These are phyloP conservation scores for Lacerta viridis DNA, from an alignment of 2,797 vertebrate species.

Conservation along the genomic window DNA sequence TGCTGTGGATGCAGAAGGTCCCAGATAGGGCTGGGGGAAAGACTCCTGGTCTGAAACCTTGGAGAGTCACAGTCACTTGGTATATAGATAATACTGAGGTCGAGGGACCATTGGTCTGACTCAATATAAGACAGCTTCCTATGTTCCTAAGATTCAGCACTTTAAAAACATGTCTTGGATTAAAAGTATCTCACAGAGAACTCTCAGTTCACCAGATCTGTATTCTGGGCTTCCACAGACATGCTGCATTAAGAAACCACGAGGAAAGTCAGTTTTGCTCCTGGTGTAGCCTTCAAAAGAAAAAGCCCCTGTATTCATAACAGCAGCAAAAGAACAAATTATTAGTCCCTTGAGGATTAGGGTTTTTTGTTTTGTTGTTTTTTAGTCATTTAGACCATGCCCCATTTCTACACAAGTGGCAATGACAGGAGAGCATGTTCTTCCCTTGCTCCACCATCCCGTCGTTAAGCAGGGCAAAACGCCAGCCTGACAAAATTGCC, in stretches of 20 bases:
- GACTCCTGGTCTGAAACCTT: no score
- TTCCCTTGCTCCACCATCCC: not conserved
- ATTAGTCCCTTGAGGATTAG: not conserved
- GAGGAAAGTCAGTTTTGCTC: not conserved
- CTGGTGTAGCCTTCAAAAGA: no score
- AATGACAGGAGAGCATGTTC: not conserved
- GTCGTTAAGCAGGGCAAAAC: conserved; percentile 3
- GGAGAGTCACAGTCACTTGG: no score
- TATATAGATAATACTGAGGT: no score
- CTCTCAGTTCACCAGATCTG: not conserved
- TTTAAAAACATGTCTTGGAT: not conserved
- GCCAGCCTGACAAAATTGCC: not conserved
- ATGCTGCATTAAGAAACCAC: not conserved
- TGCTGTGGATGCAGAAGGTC: no score
- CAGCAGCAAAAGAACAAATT: not conserved
- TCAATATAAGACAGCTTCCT: no score
- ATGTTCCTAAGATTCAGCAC: not conserved
- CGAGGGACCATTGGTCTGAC: no score
- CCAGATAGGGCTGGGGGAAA: no score
- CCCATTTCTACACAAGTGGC: not conserved
- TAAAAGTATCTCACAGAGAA: not conserved
- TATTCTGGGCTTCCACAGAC: not conserved
- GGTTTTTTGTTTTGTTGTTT: not conserved
- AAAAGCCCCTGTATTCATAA: no score
- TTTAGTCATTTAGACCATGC: not conserved